Evolutionary conservation across 2,797 vertebrate genomes (phyloP).

Genomic region (Lepilemur ruficaudatus): DNA sequence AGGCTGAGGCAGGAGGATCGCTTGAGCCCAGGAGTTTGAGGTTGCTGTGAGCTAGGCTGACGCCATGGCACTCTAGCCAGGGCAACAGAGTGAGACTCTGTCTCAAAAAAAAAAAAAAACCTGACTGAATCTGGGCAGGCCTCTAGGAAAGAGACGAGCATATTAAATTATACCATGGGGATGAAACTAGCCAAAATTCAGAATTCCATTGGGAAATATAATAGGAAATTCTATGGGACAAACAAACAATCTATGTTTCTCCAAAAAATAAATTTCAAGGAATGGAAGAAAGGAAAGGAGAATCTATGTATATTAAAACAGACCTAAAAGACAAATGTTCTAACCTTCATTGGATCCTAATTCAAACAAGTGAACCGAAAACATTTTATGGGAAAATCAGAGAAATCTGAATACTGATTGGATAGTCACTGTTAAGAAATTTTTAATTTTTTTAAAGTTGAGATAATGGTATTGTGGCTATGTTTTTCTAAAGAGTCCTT

Average conservation of each 20-base stretch:
- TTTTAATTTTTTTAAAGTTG: background rate
- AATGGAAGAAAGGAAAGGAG: background rate
- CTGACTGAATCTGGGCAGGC: background rate
- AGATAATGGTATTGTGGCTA: background rate
- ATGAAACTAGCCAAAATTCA: background rate
- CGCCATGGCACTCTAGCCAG: too few relatives aligned
- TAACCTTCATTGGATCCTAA: background rate
- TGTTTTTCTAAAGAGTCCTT: background rate
- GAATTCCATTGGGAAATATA: background rate
- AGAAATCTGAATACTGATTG: background rate
- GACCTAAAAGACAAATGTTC: background rate
- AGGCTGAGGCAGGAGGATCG: too few relatives aligned
- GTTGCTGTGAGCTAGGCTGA: too few relatives aligned
- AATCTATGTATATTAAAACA: background rate
- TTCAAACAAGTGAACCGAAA: conserved; percentile 1
- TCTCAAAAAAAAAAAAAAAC: too few relatives aligned
- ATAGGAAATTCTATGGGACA: background rate
- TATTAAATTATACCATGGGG: background rate
- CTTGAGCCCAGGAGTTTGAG: too few relatives aligned
- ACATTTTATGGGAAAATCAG: background rate
- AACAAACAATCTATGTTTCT: background rate
- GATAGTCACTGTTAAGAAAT: background rate
- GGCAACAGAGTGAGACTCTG: too few relatives aligned
- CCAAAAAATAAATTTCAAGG: background rate
- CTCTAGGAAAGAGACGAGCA: background rate